Evolutionary conservation across 2,888 invertebrate genomes (phyloP).

Genomic region (Escarpia spicata): DNA sequence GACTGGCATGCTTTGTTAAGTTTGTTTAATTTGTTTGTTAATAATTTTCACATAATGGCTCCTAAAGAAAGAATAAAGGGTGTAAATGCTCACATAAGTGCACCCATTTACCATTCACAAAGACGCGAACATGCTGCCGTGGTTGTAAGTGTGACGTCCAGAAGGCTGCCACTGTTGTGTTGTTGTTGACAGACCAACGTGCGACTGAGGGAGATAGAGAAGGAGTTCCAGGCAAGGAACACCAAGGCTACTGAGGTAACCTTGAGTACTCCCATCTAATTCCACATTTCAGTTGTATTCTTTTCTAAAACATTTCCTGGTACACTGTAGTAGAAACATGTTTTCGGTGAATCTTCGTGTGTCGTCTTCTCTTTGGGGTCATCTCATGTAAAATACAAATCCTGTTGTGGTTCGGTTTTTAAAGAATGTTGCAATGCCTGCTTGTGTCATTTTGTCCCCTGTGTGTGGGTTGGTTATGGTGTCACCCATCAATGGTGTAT

Average conservation of each 20-base stretch:
- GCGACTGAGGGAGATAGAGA: constrained; percentile 58
- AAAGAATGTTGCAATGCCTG: neutral
- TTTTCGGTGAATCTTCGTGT: no score
- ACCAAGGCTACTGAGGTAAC: constrained; percentile 57
- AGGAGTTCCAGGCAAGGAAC: constrained; percentile 56
- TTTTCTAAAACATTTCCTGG: no score
- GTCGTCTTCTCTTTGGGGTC: no score
- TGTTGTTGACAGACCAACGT: constrained; percentile 53
- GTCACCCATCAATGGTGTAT: no score
- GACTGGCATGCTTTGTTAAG: no score
- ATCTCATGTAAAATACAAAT: neutral
- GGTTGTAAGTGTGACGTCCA: neutral
- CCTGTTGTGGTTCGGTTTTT: neutral
- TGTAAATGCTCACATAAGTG: no score
- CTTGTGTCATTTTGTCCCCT: neutral
- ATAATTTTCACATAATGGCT: no score
- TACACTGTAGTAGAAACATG: no score
- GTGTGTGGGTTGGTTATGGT: neutral
- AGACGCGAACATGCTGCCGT: no score
- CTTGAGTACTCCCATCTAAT: neutral
- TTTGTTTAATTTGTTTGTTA: no score
- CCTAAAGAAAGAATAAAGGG: no score
- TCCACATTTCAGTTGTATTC: constrained; percentile 28
- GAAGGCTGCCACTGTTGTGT: neutral
- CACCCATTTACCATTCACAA: neutral